Conservation (phyloP, 2,797 vertebrate genomes). For the Masticophis lateralis region DNA sequence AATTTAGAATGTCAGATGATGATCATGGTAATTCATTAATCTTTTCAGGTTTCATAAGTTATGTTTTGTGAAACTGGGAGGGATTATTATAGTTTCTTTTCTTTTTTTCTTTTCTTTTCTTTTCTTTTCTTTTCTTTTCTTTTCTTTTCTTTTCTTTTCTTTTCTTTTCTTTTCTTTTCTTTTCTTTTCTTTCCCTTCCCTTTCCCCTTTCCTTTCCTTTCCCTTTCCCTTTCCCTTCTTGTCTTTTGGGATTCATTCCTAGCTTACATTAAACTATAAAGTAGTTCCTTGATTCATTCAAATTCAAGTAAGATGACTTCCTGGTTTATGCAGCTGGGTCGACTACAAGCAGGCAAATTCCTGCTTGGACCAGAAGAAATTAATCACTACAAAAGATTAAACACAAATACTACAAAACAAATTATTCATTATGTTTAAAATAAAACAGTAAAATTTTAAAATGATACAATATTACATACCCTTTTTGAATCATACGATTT, state of each 20-base stretch:
- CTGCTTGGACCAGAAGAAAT: neutral
- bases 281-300: neutral
- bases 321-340: neutral
- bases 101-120: neutral
- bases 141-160: neutral
- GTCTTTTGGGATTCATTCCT: neutral
- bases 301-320: neutral
- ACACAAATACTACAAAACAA: neutral
- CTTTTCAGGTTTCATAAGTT: neutral
- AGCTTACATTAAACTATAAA: neutral
- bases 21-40: neutral
- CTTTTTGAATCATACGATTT: constrained; percentile 92
- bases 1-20: neutral
- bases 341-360: neutral
- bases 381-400: neutral
- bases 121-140: neutral
- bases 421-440: neutral
- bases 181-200: neutral
- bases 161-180: neutral
- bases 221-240: neutral
- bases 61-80: neutral
- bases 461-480: constrained; percentile 69
- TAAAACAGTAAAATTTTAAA: neutral
- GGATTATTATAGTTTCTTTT: neutral
- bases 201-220: neutral